Evolutionary conservation across 2,888 invertebrate genomes (phyloP).

Genomic region (Pristionchus maxplancki): DNA sequence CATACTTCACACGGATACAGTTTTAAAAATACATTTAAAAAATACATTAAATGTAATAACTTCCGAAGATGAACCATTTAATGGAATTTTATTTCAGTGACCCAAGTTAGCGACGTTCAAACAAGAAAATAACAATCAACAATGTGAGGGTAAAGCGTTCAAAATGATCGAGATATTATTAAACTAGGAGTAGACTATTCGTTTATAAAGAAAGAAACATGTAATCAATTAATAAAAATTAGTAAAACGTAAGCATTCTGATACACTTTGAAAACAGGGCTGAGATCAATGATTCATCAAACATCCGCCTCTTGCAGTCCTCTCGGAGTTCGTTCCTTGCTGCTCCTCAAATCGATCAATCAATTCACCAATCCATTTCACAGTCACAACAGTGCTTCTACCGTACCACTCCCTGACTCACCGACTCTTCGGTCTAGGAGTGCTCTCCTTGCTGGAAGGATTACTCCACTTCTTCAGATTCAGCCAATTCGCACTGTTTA

Average conservation of each 20-base stretch:
- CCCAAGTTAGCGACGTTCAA: background rate
- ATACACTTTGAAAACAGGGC: no score
- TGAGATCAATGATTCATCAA: background rate
- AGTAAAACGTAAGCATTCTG: background rate
- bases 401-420: background rate
- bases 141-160: background rate
- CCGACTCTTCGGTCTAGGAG: slow-evolving; percentile 25
- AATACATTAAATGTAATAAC: no score
- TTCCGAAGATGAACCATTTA: background rate
- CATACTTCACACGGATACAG: no score
- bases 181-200: background rate
- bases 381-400: background rate
- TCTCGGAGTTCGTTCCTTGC: slow-evolving; percentile 25
- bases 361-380: background rate
- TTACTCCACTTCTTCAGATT: slow-evolving; percentile 33
- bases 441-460: slow-evolving; percentile 30
- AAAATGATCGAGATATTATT: background rate
- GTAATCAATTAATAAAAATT: background rate
- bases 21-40: no score
- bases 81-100: background rate
- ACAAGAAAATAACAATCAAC: slow-evolving; percentile 3
- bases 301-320: background rate
- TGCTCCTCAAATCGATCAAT: background rate
- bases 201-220: background rate
- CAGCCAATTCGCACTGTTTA: background rate